phyloP scores from a whole-genome alignment of 2,888 invertebrate genomes.

The Drosophila fungiperda region DNA sequence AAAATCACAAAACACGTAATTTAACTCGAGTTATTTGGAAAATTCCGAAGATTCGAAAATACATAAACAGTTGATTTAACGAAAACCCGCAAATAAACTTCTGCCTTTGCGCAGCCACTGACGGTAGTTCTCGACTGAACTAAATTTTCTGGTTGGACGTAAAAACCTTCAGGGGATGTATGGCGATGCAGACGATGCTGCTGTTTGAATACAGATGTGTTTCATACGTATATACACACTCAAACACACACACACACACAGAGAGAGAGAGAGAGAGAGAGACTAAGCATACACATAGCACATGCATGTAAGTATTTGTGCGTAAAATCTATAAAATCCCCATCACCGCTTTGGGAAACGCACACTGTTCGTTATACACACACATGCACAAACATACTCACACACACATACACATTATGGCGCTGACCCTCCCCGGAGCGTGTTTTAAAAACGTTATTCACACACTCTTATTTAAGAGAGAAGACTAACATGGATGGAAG shows the following conservation, averaged over 20 bases:
- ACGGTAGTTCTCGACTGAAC: constrained; percentile 84
- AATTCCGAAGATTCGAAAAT: constrained; percentile 46
- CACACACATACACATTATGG: constrained; percentile 21
- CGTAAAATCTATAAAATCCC: constrained; percentile 26
- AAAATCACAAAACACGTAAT: constrained; percentile 32
- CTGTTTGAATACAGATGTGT: constrained; percentile 48
- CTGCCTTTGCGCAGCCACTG: constrained; percentile 83
- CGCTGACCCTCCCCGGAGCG: constrained; percentile 62
- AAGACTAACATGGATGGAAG: constrained; percentile 9
- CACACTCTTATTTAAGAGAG: constrained; percentile 38
- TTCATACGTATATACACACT: constrained; percentile 19
- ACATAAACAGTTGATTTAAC: constrained; percentile 49
- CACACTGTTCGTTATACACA: constrained; percentile 23
- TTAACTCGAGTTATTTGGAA: constrained; percentile 34
- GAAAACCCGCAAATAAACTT: constrained; percentile 81
- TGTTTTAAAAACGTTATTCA: constrained; percentile 31
- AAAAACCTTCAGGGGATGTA: constrained; percentile 85
- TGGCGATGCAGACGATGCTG: constrained; percentile 54
- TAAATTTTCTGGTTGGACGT: constrained; percentile 83
- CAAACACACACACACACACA: constrained; percentile 11
- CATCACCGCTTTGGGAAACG: constrained; percentile 15
- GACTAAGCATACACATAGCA: constrained; percentile 13
- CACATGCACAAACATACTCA: constrained; percentile 8
- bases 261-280: constrained; percentile 8
- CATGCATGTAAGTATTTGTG: constrained; percentile 11